phyloP scores from a whole-genome alignment of 1,140 invertebrate genomes.

The Hyposmocoma kahamanoa region DNA sequence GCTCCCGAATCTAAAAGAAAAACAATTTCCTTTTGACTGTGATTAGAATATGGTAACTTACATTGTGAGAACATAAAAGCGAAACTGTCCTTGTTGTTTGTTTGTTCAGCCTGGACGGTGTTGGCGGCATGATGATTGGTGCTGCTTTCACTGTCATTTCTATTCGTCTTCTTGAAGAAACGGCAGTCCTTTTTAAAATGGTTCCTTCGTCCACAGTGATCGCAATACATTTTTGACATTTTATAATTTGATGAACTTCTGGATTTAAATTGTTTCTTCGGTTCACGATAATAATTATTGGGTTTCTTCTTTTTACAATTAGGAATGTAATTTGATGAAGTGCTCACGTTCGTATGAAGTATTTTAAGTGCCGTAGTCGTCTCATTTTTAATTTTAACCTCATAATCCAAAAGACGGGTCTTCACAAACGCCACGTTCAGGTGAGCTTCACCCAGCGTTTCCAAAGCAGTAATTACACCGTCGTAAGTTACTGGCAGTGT shows the following conservation, averaged over 20 bases:
- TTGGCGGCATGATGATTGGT: constrained; percentile 1
- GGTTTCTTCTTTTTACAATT: no score
- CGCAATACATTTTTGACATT: constrained; percentile 18
- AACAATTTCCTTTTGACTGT: constrained; percentile 1
- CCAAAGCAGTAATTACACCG: constrained; percentile 49
- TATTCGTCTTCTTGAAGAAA: constrained; percentile 12
- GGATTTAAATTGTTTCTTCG: no score
- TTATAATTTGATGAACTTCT: neutral
- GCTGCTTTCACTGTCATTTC: neutral
- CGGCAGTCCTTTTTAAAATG: constrained; percentile 29
- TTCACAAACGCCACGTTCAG: constrained; percentile 52
- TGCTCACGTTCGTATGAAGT: constrained; percentile 13
- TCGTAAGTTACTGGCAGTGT: constrained; percentile 45
- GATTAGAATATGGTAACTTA: constrained; percentile 4
- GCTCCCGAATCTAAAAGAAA: constrained; percentile 9
- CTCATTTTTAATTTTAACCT: constrained; percentile 40
- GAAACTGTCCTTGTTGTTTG: constrained; percentile 6
- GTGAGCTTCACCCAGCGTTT: constrained; percentile 47
- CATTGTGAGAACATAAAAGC: constrained; percentile 9
- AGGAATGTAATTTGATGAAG: no score
- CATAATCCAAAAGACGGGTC: constrained; percentile 49
- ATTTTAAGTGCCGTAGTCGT: constrained; percentile 28
- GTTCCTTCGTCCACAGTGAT: constrained; percentile 30
- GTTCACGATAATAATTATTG: no score
- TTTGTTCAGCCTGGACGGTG: neutral